Percentiles rank a stretch among this genome's conserved stretches.
phyloP scores from a whole-genome alignment of 2,113 vertebrate genomes.

The Cyprinodon variegatus region DNA sequence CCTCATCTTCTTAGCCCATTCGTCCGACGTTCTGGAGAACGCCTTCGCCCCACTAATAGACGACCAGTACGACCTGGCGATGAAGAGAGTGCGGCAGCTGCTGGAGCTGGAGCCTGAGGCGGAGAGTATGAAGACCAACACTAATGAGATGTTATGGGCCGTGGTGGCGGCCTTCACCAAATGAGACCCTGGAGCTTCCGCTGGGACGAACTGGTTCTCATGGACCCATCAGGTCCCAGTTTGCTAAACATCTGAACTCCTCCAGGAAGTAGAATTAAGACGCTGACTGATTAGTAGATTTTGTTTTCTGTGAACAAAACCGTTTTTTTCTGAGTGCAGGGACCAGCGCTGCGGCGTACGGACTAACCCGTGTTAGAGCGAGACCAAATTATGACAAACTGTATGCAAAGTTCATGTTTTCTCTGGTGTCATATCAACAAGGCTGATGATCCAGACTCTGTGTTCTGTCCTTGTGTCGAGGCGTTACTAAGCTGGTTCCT shows the following conservation, averaged over 20 bases:
- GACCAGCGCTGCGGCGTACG: neutral
- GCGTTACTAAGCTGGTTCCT: neutral
- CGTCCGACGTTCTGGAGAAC: constrained; percentile 94
- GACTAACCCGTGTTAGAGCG: neutral
- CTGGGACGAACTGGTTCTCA: constrained; percentile 7
- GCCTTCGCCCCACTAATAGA: constrained; percentile 94
- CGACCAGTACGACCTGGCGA: constrained; percentile 95
- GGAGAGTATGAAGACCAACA: constrained; percentile 89
- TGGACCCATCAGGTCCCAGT: constrained; percentile 9
- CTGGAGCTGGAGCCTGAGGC: constrained; percentile 94
- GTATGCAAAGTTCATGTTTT: neutral
- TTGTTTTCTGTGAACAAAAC: constrained; percentile 5
- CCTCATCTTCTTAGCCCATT: constrained; percentile 93
- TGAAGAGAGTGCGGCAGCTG: constrained; percentile 93
- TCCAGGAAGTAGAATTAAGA: neutral
- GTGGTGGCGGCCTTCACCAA: constrained; percentile 96
- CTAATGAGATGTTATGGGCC: constrained; percentile 93
- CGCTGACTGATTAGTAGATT: neutral
- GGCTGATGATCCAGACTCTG: neutral
- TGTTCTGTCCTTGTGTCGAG: neutral
- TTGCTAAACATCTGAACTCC: constrained; percentile 32
- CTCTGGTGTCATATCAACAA: neutral
- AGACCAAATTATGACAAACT: neutral
- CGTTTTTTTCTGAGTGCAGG: constrained; percentile 6
- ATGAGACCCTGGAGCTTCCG: constrained; percentile 67